A percentile compares a stretch with the other conserved stretches of the same genome.
phyloP scores from a whole-genome alignment of 2,113 vertebrate genomes.

The Cephalopholis sonnerati region DNA sequence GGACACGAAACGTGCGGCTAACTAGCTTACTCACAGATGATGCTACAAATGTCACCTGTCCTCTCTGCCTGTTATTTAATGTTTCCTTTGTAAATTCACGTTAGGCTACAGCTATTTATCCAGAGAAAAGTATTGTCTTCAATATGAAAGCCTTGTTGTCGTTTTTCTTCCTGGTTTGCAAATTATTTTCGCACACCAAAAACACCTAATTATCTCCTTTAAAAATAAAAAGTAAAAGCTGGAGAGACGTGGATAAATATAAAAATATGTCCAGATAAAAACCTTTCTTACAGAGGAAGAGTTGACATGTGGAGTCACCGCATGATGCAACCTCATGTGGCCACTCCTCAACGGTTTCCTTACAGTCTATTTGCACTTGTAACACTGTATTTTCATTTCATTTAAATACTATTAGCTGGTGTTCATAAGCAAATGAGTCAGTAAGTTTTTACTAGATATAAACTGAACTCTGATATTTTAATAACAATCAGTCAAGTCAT shows the following conservation, averaged over 20 bases:
- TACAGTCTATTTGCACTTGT: too few species aligned
- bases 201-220: neutral
- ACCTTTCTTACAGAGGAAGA: neutral
- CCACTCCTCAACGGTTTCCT: neutral
- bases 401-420: neutral
- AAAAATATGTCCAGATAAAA: neutral
- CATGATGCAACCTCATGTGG: neutral
- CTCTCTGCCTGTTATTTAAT: neutral
- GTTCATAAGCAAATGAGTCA: neutral
- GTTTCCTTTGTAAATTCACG: neutral
- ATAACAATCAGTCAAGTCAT: too few species aligned
- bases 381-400: neutral
- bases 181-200: neutral
- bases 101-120: neutral
- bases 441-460: too few species aligned
- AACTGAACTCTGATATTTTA: too few species aligned
- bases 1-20: neutral
- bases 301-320: neutral
- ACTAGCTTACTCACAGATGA: slow-evolving; percentile 11
- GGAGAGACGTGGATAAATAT: neutral
- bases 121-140: too few species aligned
- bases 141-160: neutral
- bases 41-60: slow-evolving; percentile 4
- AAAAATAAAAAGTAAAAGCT: neutral
- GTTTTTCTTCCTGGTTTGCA: neutral